Base-by-base conservation (phyloP, 2,888 invertebrate genomes). In the Eristalis pertinax region DNA sequence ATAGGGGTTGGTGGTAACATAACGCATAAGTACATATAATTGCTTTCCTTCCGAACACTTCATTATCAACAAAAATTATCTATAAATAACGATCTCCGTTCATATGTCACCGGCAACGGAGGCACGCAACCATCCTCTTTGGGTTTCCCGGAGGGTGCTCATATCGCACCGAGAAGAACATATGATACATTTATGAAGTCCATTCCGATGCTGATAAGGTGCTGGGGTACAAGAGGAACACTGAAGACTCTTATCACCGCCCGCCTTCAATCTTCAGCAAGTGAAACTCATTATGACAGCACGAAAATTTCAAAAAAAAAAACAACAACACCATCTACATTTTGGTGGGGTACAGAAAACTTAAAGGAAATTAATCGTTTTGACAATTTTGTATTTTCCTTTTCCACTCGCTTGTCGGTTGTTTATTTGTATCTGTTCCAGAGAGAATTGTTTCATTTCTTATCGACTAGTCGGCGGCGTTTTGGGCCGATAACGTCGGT, bases 221-320 rank as follows among this genome's bases (percentile, higher is more conserved):
- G 50, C 50, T 8, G 7, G 5, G 19, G n/a, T 50, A 50, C 43
- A 50, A 15, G 43, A 50, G 29, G 24, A 62, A 62, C 29, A 62
- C 22, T 24, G 62, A 62, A 22, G 8, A 29, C 0, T 32, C 63
- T 63, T 29, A 29, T 63, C 63, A 26, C 1, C 32, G 63, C 13
- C 63, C 29, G 63, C 63, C 26, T 63, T 63, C 63, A 63, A 26
- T n/a, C 63, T 63, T 24, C 32, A 8, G 50, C n/a, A 50, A 50
- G 50, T 50, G 50, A 50, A 19, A 50, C 50, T 50, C 50, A 50
- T 50, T 50, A 50, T 19, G 19, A 8, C 7, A 4, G 19, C 43
- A 50, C 43, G 43, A n/a, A 50, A 50, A 50, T 50, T 50, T 50
- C 8, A 1, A 19, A 50, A n/a, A 50, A 13, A 38, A 13, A 38